Evolutionary conservation across 2,797 vertebrate species (phyloP), one percentile per base, ranked within the genome.

Genomic region (Naso thynnoides): DNA sequence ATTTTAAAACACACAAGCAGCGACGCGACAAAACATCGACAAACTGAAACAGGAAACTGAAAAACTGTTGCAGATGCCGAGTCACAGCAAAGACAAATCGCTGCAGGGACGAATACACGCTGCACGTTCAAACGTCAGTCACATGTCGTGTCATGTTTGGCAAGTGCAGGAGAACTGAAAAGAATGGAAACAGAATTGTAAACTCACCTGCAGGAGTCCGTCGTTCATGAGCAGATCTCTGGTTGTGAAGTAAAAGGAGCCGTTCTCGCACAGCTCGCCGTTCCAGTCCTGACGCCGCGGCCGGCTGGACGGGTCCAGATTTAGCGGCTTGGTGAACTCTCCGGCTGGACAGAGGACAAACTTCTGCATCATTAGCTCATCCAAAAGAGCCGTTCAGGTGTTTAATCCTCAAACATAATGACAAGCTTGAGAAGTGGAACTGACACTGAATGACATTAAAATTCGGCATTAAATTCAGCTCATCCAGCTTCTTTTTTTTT

Each of bases 181-280:
- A 18, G 23, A 41, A 27, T 18, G 15, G 21, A 13, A 36, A 23
- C 23, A 16, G n/a, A 13, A 29, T 0, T 27, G n/a, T 50, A 8
- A 9, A 0, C 3, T 15, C 2, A 98, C 98, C 96, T 99, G 98
- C 72, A 96, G 66, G 5, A 89, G 73, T 1, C 94, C 94, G 7
- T 92, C 26, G 0, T 63, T 55, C 56, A 93, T 38, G 0, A 95
- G 2, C 54, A 96, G 86, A 2, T 96, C 81, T 61, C 78, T 95
- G n/a, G 91, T 96, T 68, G 94, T 89, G 80, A 98, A 95, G 89
- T 99, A 99, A 82, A 99, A 96, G 0, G 97, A 98, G 1, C 98
- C 97, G 48, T 98, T 99, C 92, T 99, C 98, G 77, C 94, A 96
- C 4, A 99, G 94, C 65, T 99, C 98, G 8, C 98, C 98, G 0